Evolutionary conservation across 2,797 vertebrate species (phyloP), one percentile per base, ranked within the genome.

Genomic region (Alcedo atthis): DNA sequence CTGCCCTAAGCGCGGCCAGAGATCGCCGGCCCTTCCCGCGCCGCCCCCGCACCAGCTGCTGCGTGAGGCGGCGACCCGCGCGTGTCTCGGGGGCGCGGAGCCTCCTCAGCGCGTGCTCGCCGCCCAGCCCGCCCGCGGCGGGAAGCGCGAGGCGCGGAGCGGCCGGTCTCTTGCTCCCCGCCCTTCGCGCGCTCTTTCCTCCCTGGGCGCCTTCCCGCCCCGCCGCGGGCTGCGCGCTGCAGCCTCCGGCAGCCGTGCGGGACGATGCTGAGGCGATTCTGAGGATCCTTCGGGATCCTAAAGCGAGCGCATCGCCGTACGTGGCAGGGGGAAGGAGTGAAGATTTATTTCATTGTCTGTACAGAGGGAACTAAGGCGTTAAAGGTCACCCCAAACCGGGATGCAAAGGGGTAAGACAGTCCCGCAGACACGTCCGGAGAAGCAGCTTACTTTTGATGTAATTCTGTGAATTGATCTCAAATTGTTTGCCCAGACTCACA

Each of bases 401-500:
- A 15, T 28, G 25, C 33, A 10, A 4, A 40, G 66, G 46, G 35
- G 46, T 18, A 0, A 25, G 78, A 3, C n/a, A 7, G 19, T 24
- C 48, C 45, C 16, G 22, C 4, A n/a, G 58, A 13, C 21, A 3
- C 0, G 3, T 6, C 59, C 6, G 71, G 22, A 46, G 66, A 6
- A 32, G 16, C 1, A 0, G 17, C 18, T 35, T n/a, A 1, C 8
- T 46, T 24, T 12, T 11, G 15, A 3, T 54, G 24, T 7, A 5
- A 9, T 61, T 35, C 26, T 0, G 0, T 21, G 9, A 12, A n/a
- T 40, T 5, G 22, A 3, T 51, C n/a, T 30, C 43, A 8, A 3
- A 6, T 46, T 15, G 16, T 15, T 49, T 45, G 26, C 40, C 17
- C 66, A 2, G 25, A 63, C 8, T 40, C 1, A 0, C 21, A 16